Evolutionary conservation across 1,140 invertebrate genomes (phyloP).

Genomic region (Agrypnia vestita): DNA sequence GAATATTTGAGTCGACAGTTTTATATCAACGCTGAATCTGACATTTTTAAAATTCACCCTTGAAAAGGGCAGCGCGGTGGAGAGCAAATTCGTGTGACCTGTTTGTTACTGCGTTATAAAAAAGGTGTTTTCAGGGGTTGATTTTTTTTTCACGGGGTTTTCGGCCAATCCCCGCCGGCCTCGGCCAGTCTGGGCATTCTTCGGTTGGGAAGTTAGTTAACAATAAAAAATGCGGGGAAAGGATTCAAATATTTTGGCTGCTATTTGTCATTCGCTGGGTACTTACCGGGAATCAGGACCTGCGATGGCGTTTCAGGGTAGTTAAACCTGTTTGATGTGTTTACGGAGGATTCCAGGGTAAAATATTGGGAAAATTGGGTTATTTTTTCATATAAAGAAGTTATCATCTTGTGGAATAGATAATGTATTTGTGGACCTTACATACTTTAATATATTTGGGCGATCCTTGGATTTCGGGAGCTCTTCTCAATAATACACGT

Average conservation of each 20-base stretch:
- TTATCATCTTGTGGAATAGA: too few species aligned
- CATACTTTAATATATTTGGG: too few species aligned
- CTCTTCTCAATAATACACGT: too few species aligned
- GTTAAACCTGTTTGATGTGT: neutral
- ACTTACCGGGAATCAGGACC: neutral
- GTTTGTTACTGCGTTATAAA: neutral
- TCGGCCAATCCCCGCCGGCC: neutral
- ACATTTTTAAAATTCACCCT: too few species aligned
- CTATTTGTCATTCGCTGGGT: neutral
- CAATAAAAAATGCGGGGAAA: conserved; percentile 23
- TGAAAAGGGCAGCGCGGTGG: too few species aligned
- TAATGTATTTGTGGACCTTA: too few species aligned
- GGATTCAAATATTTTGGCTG: conserved; percentile 25
- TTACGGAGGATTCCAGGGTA: neutral
- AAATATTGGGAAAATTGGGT: neutral
- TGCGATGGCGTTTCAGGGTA: neutral
- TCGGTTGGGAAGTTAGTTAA: neutral
- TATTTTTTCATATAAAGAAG: neutral
- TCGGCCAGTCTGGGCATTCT: neutral
- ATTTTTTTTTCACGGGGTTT: conserved; percentile 16
- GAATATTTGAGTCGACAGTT: too few species aligned
- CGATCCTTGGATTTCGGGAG: too few species aligned
- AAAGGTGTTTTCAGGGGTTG: neutral
- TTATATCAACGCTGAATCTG: too few species aligned
- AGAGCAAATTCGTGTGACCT: conserved; percentile 12